Conservation (phyloP, 2,113 vertebrate genomes). For the Rhinolophus ferrumequinum region DNA sequence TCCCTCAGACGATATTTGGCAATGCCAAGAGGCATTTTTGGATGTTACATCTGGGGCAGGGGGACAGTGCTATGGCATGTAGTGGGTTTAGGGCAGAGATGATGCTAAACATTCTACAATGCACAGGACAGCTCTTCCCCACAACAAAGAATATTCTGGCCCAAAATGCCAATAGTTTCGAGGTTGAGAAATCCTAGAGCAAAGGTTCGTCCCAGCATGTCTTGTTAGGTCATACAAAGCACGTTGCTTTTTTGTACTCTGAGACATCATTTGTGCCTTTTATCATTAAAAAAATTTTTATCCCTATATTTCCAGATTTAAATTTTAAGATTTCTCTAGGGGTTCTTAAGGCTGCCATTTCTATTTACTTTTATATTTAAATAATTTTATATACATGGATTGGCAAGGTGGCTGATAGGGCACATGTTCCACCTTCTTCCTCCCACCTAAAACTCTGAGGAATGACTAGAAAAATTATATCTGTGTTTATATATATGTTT, state of each 20-base stretch:
- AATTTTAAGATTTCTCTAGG: constrained; percentile 1
- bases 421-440: neutral
- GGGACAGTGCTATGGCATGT: neutral
- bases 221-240: neutral
- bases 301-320: neutral
- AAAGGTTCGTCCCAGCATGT: neutral
- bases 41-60: neutral
- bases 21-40: neutral
- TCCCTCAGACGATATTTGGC: neutral
- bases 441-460: neutral
- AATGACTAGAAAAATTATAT: neutral
- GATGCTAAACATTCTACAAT: neutral
- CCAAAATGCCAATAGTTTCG: neutral
- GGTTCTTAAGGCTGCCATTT: neutral
- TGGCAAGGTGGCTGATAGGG: neutral
- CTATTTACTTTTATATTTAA: neutral
- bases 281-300: neutral
- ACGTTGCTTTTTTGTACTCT: neutral
- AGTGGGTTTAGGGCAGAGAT: neutral
- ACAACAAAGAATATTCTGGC: neutral
- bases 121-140: neutral
- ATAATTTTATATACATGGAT: neutral
- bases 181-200: neutral
- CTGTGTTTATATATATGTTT: neutral
- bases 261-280: neutral